A percentile compares a stretch with the other conserved stretches of the same genome.
phyloP scores from a whole-genome alignment of 2,113 vertebrate genomes.

The Galemys pyrenaicus region DNA sequence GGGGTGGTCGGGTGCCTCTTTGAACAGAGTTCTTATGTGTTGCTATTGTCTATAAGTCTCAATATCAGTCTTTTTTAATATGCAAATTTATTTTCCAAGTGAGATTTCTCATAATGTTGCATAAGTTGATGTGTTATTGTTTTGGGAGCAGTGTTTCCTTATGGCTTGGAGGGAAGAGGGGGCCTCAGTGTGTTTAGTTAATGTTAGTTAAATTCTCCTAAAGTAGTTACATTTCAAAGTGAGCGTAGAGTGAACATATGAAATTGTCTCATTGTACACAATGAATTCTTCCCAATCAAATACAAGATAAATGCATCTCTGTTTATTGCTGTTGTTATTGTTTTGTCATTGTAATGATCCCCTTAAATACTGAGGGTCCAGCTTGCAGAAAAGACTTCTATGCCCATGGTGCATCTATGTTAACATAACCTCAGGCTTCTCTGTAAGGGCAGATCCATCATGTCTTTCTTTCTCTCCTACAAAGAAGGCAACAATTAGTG shows the following conservation, averaged over 20 bases:
- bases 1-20: neutral
- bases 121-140: neutral
- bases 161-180: neutral
- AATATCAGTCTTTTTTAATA: neutral
- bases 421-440: neutral
- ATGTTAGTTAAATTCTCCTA: neutral
- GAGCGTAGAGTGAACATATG: neutral
- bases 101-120: neutral
- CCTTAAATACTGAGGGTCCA: neutral
- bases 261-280: neutral
- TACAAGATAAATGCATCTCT: neutral
- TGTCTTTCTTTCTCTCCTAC: neutral
- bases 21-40: neutral
- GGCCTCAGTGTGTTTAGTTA: neutral
- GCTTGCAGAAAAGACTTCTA: neutral
- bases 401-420: neutral
- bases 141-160: neutral
- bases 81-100: neutral
- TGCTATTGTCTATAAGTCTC: neutral
- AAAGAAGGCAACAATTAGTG: conserved; percentile 29
- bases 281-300: neutral
- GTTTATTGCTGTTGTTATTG: neutral
- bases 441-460: neutral
- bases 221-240: neutral
- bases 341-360: neutral